Percentiles rank a stretch among this genome's conserved stretches.
phyloP scores from a whole-genome alignment of 2,888 invertebrate species.

The Diplolepis rosae region DNA sequence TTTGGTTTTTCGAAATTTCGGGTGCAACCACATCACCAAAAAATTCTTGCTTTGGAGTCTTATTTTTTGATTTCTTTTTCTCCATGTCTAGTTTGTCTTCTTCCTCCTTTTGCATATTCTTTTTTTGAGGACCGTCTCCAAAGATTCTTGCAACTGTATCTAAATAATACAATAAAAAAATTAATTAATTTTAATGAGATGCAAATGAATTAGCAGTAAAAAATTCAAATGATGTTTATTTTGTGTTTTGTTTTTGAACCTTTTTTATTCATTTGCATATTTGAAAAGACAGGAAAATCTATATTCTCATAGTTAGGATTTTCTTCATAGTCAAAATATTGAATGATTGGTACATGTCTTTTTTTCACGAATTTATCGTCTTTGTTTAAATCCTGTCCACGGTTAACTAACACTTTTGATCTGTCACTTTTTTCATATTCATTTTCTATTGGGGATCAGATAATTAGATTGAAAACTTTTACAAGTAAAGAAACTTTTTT shows the following conservation, averaged over 20 bases:
- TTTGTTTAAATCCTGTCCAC: background rate
- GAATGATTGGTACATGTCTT: background rate
- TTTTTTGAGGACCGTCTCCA: background rate
- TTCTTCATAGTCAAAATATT: conserved; percentile 2
- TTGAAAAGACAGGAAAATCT: background rate
- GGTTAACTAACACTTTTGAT: background rate
- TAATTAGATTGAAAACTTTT: background rate
- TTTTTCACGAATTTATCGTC: background rate
- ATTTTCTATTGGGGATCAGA: too few relatives aligned
- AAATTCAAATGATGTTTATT: background rate
- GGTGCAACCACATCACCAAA: conserved; percentile 38
- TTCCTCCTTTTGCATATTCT: conserved; percentile 36
- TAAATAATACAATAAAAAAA: background rate
- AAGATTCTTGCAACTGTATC: background rate
- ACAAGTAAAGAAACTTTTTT: background rate
- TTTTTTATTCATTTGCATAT: background rate
- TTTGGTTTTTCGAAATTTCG: conserved; percentile 6
- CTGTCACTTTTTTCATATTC: background rate
- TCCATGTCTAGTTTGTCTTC: conserved; percentile 38
- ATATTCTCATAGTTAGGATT: background rate
- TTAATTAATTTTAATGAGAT: background rate
- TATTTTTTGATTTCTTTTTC: conserved; percentile 36
- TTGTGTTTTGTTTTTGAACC: background rate
- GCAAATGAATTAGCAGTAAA: background rate
- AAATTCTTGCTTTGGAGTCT: conserved; percentile 55